A percentile compares a stretch with the other conserved stretches of the same genome.
Evolutionary conservation across 2,113 vertebrate genomes (phyloP).

Genomic region (Poeciliopsis turrubarensis): DNA sequence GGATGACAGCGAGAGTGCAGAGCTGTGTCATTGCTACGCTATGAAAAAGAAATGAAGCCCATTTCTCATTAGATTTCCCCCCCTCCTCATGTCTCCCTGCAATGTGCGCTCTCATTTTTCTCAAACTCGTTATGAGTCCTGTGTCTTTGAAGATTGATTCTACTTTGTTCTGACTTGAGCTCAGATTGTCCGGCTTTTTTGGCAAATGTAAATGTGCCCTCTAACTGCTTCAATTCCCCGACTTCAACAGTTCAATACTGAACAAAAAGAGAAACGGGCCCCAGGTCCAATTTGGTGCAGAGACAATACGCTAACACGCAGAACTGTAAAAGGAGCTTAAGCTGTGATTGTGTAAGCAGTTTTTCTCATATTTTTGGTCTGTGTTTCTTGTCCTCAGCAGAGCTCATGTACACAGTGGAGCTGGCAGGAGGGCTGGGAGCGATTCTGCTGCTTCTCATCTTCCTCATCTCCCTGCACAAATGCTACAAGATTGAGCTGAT

Average conservation of each 20-base stretch:
- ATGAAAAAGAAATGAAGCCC: conserved; percentile 53
- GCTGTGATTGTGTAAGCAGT: conserved; percentile 3
- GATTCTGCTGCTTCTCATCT: conserved; percentile 94
- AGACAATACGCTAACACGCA: not conserved
- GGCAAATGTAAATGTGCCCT: conserved; percentile 28
- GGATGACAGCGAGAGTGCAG: conserved; percentile 50
- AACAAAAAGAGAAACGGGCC: not conserved
- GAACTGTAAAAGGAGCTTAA: not conserved
- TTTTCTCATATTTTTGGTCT: conserved; percentile 4
- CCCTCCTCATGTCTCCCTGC: conserved; percentile 25
- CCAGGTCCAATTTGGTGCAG: not conserved
- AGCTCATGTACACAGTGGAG: conserved; percentile 97
- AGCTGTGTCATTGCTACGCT: conserved; percentile 38
- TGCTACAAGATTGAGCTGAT: conserved; percentile 98
- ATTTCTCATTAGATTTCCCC: conserved; percentile 54
- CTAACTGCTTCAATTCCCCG: conserved; percentile 10
- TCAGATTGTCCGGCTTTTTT: conserved; percentile 5
- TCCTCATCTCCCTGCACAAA: conserved; percentile 95
- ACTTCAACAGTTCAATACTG: conserved; percentile 11
- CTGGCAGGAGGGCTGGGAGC: conserved; percentile 96
- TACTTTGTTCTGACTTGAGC: conserved; percentile 13
- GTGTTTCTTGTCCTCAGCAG: conserved; percentile 74
- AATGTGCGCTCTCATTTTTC: conserved; percentile 49
- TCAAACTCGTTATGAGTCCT: conserved; percentile 52
- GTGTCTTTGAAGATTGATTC: conserved; percentile 56